phyloP scores from a whole-genome alignment of 2,113 vertebrate species.

The Terrapene triunguis region DNA sequence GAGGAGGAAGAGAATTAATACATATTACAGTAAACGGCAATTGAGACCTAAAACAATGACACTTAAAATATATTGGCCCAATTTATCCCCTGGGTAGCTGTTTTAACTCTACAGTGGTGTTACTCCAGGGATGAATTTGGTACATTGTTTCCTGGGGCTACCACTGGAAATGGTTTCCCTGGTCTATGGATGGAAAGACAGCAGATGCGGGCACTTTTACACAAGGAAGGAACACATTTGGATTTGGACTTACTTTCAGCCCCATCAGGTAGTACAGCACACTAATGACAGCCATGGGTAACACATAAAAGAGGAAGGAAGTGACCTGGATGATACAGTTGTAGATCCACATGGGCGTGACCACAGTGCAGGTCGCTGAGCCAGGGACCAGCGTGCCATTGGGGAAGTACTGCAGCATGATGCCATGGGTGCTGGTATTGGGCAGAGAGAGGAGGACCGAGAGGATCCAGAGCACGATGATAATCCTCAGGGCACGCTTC shows the following conservation, averaged over 20 bases:
- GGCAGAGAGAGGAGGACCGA: slow-evolving; percentile 91
- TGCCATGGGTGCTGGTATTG: slow-evolving; percentile 92
- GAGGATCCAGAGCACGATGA: slow-evolving; percentile 86
- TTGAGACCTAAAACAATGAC: neutral
- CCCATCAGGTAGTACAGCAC: slow-evolving; percentile 93
- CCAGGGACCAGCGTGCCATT: slow-evolving; percentile 79
- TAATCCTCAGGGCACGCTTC: slow-evolving; percentile 87
- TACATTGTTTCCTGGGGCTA: neutral
- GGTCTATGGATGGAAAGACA: neutral
- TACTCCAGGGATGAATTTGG: neutral
- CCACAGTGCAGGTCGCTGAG: slow-evolving; percentile 88
- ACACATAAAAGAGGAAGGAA: slow-evolving; percentile 90
- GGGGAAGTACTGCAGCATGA: slow-evolving; percentile 78
- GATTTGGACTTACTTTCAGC: slow-evolving; percentile 81
- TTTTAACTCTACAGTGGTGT: neutral
- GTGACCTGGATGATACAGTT: slow-evolving; percentile 93
- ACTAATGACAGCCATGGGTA: slow-evolving; percentile 93
- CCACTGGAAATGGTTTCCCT: neutral
- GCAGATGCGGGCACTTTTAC: neutral
- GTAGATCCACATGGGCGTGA: slow-evolving; percentile 92
- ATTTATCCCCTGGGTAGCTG: neutral
- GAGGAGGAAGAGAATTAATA: neutral
- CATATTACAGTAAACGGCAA: neutral
- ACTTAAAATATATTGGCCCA: neutral
- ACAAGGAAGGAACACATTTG: neutral